A percentile compares a stretch with the other conserved stretches of the same genome.
These are phyloP conservation scores for Proales similis DNA, from an alignment of 1,140 invertebrate genomes.

Conservation along the genomic window DNA sequence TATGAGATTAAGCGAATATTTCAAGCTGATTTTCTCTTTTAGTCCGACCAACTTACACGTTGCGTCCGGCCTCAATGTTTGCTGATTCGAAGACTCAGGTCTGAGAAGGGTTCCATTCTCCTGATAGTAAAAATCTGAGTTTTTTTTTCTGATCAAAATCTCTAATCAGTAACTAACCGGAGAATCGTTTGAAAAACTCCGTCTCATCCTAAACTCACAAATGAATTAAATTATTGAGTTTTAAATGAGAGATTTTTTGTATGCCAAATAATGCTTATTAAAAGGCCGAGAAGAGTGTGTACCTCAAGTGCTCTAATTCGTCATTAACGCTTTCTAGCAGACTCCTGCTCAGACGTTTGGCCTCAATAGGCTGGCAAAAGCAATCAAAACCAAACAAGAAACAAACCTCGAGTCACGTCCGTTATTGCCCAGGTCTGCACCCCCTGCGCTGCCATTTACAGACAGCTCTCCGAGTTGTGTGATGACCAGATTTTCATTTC, in stretches of 20 bases:
- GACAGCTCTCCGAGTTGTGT: background rate
- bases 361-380: background rate
- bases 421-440: background rate
- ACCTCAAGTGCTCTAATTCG: conserved; percentile 2
- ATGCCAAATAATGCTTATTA: background rate
- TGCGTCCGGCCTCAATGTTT: too few species aligned
- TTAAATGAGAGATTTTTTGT: background rate
- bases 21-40: too few species aligned
- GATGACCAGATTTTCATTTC: too few species aligned
- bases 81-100: too few species aligned
- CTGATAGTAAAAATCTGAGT: too few species aligned
- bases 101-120: too few species aligned
- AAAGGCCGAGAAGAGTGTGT: conserved; percentile 1
- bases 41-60: too few species aligned
- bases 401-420: background rate
- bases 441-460: background rate
- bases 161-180: too few species aligned
- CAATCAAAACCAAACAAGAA: background rate
- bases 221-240: background rate
- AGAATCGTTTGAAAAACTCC: too few species aligned
- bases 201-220: too few species aligned
- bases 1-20: too few species aligned
- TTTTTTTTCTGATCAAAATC: too few species aligned
- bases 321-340: conserved; percentile 6
- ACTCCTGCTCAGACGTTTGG: background rate